These are phyloP conservation scores for Xiphorhynchus erythropygius DNA, from an alignment of 2,797 vertebrate genomes.

Conservation along the genomic window DNA sequence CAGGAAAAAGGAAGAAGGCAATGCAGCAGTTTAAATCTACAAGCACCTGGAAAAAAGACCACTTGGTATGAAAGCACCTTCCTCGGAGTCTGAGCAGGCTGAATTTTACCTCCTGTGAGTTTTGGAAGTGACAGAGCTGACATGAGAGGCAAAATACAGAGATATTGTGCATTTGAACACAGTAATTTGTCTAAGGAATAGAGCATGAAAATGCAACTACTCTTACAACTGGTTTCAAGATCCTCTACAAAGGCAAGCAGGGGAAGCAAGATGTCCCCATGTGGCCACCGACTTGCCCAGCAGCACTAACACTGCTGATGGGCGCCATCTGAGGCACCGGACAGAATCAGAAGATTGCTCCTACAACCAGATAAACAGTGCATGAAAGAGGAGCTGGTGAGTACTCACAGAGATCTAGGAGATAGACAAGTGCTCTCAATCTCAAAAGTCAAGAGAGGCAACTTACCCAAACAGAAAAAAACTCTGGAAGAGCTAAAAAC, in stretches of 20 bases:
- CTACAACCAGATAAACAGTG: background rate
- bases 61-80: background rate
- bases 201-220: background rate
- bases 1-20: background rate
- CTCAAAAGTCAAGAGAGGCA: background rate
- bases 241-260: fast-evolving
- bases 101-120: background rate
- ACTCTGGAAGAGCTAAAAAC: background rate
- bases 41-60: background rate
- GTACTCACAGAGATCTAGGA: background rate
- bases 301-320: background rate
- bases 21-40: background rate
- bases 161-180: background rate
- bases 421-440: background rate
- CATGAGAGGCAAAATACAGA: background rate
- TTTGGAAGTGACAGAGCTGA: background rate
- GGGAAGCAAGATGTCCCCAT: background rate
- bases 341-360: background rate
- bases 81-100: background rate
- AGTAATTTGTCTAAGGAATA: background rate
- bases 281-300: background rate
- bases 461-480: background rate
- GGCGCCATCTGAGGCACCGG: fast-evolving
- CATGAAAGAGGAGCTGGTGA: background rate
- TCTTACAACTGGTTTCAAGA: background rate